These are phyloP conservation scores for Pharmacophagus antenor DNA, from an alignment of 2,888 invertebrate genomes.

Conservation along the genomic window DNA sequence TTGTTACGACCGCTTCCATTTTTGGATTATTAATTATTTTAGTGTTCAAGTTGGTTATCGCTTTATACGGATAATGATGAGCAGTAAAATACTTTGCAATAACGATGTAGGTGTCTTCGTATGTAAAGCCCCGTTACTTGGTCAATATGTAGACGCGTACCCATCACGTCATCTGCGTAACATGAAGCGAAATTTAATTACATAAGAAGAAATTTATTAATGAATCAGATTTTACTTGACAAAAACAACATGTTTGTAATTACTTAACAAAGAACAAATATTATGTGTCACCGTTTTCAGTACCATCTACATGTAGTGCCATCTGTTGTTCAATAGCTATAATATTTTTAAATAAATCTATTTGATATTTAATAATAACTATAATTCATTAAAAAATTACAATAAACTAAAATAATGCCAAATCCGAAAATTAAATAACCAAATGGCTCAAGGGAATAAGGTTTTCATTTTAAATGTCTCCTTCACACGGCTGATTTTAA, in stretches of 20 bases:
- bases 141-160: not conserved
- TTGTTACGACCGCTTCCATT: conserved; percentile 37
- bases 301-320: conserved; percentile 41
- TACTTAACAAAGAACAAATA: not conserved
- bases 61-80: not conserved
- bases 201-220: not conserved
- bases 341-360: not conserved
- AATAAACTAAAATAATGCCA: no score
- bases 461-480: conserved; percentile 43
- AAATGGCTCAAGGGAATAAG: not conserved
- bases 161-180: not conserved
- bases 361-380: not conserved
- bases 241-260: no score
- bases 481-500: conserved; percentile 43
- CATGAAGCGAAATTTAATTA: not conserved
- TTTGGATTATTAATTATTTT: conserved; percentile 33
- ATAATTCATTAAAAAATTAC: not conserved
- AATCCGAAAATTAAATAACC: not conserved
- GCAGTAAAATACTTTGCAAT: not conserved
- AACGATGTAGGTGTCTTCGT: not conserved
- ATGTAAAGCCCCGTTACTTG: not conserved
- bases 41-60: conserved; percentile 30
- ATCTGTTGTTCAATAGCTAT: conserved; percentile 42
- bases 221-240: no score
- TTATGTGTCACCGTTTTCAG: no score